These are phyloP conservation scores for Cettia cetti DNA, from an alignment of 2,113 vertebrate genomes.

Conservation along the genomic window DNA sequence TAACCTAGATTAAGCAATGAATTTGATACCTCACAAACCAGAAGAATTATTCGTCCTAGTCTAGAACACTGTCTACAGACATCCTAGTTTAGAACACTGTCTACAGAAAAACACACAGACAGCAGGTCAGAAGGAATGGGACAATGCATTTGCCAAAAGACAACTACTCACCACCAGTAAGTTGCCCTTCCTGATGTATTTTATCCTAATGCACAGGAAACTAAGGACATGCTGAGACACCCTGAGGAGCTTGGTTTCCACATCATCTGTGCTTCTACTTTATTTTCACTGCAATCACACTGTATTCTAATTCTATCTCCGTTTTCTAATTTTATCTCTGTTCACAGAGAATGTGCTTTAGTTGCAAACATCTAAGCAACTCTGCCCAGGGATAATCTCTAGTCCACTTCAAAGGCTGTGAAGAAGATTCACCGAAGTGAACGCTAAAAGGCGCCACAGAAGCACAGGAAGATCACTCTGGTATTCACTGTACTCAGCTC, in stretches of 20 bases:
- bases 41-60: not conserved
- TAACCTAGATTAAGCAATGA: not conserved
- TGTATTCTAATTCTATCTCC: not conserved
- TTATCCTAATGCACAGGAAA: not conserved
- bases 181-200: not conserved
- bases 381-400: not conserved
- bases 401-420: not conserved
- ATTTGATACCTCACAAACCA: not conserved
- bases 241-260: not conserved
- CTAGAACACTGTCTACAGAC: too few relatives aligned
- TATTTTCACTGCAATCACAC: not conserved
- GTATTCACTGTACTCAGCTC: rapidly evolving
- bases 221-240: not conserved
- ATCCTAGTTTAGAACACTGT: not conserved
- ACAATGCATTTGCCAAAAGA: not conserved
- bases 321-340: not conserved
- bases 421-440: rapidly evolving
- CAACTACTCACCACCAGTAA: not conserved
- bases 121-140: not conserved
- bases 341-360: not conserved
- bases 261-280: not conserved
- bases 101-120: not conserved
- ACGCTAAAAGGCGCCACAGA: rapidly evolving
- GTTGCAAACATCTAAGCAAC: not conserved
- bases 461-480: too few relatives aligned